Base-by-base conservation (phyloP, 2,113 vertebrate genomes). In the Actenoides lindsayi region DNA sequence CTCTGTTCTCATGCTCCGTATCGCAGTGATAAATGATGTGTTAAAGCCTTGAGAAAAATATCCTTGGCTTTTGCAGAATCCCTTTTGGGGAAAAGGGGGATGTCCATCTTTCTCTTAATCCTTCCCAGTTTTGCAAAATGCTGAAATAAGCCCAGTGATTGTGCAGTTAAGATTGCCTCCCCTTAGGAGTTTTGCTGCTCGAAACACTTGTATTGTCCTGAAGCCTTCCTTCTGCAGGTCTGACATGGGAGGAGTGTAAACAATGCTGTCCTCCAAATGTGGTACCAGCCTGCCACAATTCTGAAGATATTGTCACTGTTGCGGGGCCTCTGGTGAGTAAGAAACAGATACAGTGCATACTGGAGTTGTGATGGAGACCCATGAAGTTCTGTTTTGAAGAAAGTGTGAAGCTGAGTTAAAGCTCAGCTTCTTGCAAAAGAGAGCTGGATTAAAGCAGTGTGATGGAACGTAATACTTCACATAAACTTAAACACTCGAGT, bases 251-350 rank as follows among this genome's bases (percentile, higher is more conserved):
- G 21, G 99, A 99, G 42, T 99, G 99, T 74, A 98, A 98, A 42
- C 96, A 95, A 5, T 96, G 98, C 88, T 99, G 99, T 95, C 99
- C 99, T 13, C 74, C 98, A 28, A 98, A 98, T 4, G 97, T 99
- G 13, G 99, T 99, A 27, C 99, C 99, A 4, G 99, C 99, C 59
- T 99, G 99, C 96, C 99, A 99, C 97, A 99, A 99, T 42, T 98
- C 99, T 5, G 98, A 99, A 89, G 99, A 99, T 90, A 99, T 99
- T 0, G 99, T 99, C 93, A 99, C 99, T 85, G 93, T 99, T 98
- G 99, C 99, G 0, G 99, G 99, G 24, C 98, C 99, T 92, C 97
- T 99, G 99, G 99, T 99, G 78, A 93, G 97, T 24, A 93, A 44
- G 41, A 13, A 80, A 13, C 33, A 39, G 17, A 42, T 28, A 9